A percentile compares a stretch with the other conserved stretches of the same genome.
Evolutionary conservation across 2,113 vertebrate genomes (phyloP).

Genomic region (Mola mola): DNA sequence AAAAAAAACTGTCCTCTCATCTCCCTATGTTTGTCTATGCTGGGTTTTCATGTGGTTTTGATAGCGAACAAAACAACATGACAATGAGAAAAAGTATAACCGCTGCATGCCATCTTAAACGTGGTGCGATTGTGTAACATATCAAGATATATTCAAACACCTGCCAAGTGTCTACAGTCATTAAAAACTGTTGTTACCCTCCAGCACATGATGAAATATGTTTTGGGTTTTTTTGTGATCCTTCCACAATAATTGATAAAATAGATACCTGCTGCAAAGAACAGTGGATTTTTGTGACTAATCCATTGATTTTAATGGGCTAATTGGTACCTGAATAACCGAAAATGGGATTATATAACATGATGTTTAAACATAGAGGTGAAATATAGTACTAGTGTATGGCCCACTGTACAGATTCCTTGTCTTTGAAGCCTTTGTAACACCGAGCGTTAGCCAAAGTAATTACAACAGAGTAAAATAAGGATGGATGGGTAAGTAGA

Average conservation of each 20-base stretch:
- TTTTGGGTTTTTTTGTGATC: slow-evolving; percentile 4
- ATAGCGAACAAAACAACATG: slow-evolving; percentile 33
- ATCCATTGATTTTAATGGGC: not conserved
- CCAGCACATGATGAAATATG: slow-evolving; percentile 11
- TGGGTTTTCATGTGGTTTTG: slow-evolving; percentile 33
- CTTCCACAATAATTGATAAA: slow-evolving; percentile 20
- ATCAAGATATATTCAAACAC: slow-evolving; percentile 10
- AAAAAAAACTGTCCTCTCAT: not conserved
- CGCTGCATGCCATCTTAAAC: slow-evolving; percentile 8
- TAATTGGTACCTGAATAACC: slow-evolving; percentile 4
- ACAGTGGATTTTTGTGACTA: no score
- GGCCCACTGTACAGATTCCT: not conserved
- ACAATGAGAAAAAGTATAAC: slow-evolving; percentile 1
- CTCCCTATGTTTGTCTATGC: slow-evolving; percentile 4
- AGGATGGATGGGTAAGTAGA: slow-evolving; percentile 1
- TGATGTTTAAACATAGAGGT: not conserved
- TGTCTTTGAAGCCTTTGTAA: not conserved
- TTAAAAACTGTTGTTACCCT: no score
- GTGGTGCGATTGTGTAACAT: slow-evolving; percentile 8
- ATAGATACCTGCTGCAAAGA: slow-evolving; percentile 38
- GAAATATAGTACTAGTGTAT: not conserved
- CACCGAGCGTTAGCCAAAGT: not conserved
- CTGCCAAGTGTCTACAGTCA: slow-evolving; percentile 26
- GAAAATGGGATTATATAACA: slow-evolving; percentile 5
- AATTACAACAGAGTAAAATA: slow-evolving; percentile 2